Percentiles rank a stretch among this genome's conserved stretches.
Conservation (phyloP, 2,888 invertebrate genomes). For the Netelia melanura region DNA sequence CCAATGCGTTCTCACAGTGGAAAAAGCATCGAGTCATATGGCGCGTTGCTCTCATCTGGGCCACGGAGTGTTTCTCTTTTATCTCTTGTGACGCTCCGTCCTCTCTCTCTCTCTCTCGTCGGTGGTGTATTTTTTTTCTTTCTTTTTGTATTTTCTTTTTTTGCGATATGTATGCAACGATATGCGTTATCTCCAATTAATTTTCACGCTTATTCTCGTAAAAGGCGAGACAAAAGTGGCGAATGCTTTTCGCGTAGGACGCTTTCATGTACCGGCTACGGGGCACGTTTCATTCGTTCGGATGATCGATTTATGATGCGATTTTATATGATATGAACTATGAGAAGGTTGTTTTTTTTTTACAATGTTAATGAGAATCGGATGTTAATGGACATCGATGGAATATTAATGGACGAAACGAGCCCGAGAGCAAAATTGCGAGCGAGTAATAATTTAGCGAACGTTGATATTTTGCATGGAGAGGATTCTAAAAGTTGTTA, state of each 20-base stretch:
- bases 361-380: no score
- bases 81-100: not conserved
- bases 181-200: slow-evolving; percentile 50
- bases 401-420: no score
- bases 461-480: no score
- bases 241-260: not conserved
- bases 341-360: no score
- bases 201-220: slow-evolving; percentile 41
- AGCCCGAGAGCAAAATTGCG: no score
- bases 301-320: no score
- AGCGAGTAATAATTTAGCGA: no score
- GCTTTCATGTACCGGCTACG: no score
- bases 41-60: slow-evolving; percentile 5
- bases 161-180: not conserved
- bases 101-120: not conserved
- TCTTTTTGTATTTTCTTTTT: slow-evolving; percentile 38
- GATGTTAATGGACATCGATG: no score
- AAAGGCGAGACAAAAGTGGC: not conserved
- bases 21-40: slow-evolving; percentile 44
- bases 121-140: not conserved
- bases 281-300: no score
- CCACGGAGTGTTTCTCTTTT: not conserved
- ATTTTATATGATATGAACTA: no score
- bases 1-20: slow-evolving; percentile 17
- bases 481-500: no score